phyloP scores from a whole-genome alignment of 2,888 invertebrate genomes.

The Lypha dubia region DNA sequence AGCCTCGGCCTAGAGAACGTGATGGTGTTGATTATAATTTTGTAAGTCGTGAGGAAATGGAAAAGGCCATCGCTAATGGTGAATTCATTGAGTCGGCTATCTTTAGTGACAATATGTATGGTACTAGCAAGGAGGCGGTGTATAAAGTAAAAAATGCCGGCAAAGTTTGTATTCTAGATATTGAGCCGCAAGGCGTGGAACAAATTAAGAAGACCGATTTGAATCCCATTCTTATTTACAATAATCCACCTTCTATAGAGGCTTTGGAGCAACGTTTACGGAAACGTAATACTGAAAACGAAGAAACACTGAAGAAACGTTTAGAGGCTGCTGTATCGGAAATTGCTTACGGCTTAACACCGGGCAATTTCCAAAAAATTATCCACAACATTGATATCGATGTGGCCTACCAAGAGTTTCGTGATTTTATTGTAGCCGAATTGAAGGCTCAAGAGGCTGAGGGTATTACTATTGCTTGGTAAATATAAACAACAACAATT shows the following conservation, averaged over 20 bases:
- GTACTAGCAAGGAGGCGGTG: slow-evolving; percentile 95
- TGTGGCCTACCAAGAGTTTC: slow-evolving; percentile 90
- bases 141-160: slow-evolving; percentile 91
- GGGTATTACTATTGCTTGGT: slow-evolving; percentile 82
- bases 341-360: slow-evolving; percentile 89
- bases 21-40: slow-evolving; percentile 95
- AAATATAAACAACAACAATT: slow-evolving; percentile 4
- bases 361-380: slow-evolving; percentile 91
- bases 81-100: slow-evolving; percentile 96
- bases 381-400: slow-evolving; percentile 93
- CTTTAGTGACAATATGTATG: slow-evolving; percentile 97
- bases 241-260: slow-evolving; percentile 94
- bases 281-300: slow-evolving; percentile 94
- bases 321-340: slow-evolving; percentile 91
- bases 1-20: slow-evolving; percentile 90
- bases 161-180: slow-evolving; percentile 95
- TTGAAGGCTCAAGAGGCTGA: slow-evolving; percentile 84
- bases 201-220: slow-evolving; percentile 92
- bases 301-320: slow-evolving; percentile 91
- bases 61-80: slow-evolving; percentile 88
- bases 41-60: slow-evolving; percentile 90
- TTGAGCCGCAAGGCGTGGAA: slow-evolving; percentile 97
- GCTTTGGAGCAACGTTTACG: slow-evolving; percentile 90
- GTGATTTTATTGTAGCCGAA: slow-evolving; percentile 88
- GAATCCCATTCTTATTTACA: slow-evolving; percentile 93